Percentiles rank a stretch among this genome's conserved stretches.
phyloP scores from a whole-genome alignment of 2,113 vertebrate genomes.

The Plotosus lineatus region DNA sequence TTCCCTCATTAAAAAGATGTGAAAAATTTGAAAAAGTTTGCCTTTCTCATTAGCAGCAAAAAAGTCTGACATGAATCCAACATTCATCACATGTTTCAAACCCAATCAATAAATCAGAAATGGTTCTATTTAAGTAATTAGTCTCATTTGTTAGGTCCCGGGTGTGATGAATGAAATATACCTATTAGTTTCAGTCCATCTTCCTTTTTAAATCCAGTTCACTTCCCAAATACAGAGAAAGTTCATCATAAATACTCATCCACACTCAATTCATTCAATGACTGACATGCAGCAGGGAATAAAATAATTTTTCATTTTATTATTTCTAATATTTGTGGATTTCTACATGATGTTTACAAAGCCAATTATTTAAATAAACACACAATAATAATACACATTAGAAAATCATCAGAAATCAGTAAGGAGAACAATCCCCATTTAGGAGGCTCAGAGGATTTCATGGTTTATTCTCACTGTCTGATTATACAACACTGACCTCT shows the following conservation, averaged over 20 bases:
- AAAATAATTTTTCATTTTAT: neutral
- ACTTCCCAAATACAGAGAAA: neutral
- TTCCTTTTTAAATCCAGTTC: neutral
- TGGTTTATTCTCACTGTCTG: neutral
- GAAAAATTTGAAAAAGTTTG: neutral
- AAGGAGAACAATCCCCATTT: neutral
- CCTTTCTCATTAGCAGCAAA: neutral
- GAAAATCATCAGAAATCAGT: neutral
- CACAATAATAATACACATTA: neutral
- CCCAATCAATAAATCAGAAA: neutral
- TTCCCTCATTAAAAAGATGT: neutral
- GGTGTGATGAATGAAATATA: neutral
- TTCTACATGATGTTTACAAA: neutral
- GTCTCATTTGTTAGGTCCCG: too few relatives aligned
- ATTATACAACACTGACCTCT: slow-evolving; percentile 72
- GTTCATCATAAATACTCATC: neutral
- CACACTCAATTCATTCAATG: neutral
- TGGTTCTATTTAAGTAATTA: neutral
- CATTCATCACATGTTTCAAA: neutral
- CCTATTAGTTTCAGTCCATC: neutral
- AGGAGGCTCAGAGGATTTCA: neutral
- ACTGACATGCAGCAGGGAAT: too few relatives aligned
- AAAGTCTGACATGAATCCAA: neutral
- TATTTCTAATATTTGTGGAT: neutral
- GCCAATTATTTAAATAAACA: neutral